These are phyloP conservation scores for Notodonta dromedarius DNA, from an alignment of 2,888 invertebrate genomes.

Conservation along the genomic window DNA sequence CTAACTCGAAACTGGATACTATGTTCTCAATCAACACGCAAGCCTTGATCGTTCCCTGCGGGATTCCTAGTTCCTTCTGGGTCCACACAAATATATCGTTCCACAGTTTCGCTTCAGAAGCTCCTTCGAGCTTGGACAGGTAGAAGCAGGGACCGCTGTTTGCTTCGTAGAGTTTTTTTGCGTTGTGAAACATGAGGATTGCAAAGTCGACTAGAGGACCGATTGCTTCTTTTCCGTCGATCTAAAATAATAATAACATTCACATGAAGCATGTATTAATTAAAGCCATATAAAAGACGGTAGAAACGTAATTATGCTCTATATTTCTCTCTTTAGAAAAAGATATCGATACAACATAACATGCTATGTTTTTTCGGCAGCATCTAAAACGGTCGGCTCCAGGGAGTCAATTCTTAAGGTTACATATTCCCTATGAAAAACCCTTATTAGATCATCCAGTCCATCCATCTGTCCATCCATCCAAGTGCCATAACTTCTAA, in stretches of 20 bases:
- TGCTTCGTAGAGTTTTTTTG: slow-evolving; percentile 74
- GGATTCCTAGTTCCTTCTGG: slow-evolving; percentile 81
- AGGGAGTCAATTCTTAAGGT: no score
- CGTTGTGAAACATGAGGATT: slow-evolving; percentile 87
- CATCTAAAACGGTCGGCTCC: no score
- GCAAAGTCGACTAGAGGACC: slow-evolving; percentile 89
- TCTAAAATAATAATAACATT: slow-evolving; percentile 55
- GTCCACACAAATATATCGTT: slow-evolving; percentile 88
- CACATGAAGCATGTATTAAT: no score
- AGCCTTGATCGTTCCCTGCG: slow-evolving; percentile 87
- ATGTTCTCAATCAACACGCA: slow-evolving; percentile 90
- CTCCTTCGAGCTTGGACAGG: slow-evolving; percentile 87
- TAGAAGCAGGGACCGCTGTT: slow-evolving; percentile 88
- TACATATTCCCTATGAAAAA: no score
- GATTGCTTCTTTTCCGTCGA: slow-evolving; percentile 84
- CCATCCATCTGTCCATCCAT: no score
- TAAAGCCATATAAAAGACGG: no score
- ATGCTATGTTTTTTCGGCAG: no score
- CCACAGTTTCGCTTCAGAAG: slow-evolving; percentile 87
- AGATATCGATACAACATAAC: no score
- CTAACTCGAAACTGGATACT: slow-evolving; percentile 87
- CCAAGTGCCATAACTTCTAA: no score
- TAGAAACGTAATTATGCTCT: no score
- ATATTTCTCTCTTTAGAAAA: no score
- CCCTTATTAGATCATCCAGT: no score